Percentiles rank a stretch among this genome's conserved stretches.
Evolutionary conservation across 2,113 vertebrate genomes (phyloP).

Genomic region (Halcyon senegalensis): DNA sequence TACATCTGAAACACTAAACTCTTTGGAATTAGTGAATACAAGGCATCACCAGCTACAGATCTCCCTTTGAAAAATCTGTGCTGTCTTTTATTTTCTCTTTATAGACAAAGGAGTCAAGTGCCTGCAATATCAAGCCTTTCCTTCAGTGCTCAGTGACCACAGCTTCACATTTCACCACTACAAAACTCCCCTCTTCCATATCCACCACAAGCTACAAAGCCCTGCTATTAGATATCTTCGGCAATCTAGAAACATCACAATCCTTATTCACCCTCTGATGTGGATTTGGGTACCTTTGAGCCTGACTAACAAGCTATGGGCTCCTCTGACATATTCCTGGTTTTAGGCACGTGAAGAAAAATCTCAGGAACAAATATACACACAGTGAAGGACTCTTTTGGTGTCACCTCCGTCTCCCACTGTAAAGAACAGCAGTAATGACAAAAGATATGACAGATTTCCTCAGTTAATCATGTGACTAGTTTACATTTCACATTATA

Average conservation of each 20-base stretch:
- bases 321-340: not conserved
- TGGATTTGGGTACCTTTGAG: not conserved
- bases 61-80: not conserved
- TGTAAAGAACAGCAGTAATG: not conserved
- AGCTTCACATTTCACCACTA: not conserved
- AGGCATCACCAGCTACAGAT: not conserved
- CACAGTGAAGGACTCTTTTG: not conserved
- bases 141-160: not conserved
- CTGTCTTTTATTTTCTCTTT: not conserved
- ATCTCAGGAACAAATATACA: not conserved
- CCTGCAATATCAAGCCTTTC: not conserved
- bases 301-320: not conserved
- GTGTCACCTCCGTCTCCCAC: slow-evolving; percentile 8
- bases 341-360: not conserved
- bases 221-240: not conserved
- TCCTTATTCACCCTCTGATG: not conserved
- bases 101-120: not conserved
- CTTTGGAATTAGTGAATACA: not conserved
- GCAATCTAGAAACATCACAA: not conserved
- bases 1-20: not conserved
- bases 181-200: not conserved
- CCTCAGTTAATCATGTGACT: not conserved
- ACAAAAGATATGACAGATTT: not conserved
- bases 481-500: slow-evolving; percentile 16
- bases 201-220: not conserved